Base-by-base conservation (phyloP, 2,113 vertebrate genomes). In the Morphnarchus princeps region DNA sequence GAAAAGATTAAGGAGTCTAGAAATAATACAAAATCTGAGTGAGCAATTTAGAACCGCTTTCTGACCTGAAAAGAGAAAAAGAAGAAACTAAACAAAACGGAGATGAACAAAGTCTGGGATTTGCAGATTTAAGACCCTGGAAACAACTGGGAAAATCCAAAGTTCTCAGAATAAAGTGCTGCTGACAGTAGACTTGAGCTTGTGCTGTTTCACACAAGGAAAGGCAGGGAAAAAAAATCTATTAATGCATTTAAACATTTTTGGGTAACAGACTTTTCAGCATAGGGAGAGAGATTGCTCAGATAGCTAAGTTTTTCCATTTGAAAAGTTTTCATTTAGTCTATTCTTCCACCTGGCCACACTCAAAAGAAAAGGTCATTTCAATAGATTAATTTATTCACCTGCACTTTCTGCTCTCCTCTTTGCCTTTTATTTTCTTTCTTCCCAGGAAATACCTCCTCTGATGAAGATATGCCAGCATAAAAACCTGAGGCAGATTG, bases 51-150 rank as follows among this genome's bases (percentile, higher is more conserved):
- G 50, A 96, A 82, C 12, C 38, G 59, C 43, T 70, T 96, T 66
- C 73, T 73, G 38, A 76, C 58, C 67, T 85, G 34, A 67, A 70
- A 31, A 79, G 54, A 93, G n/a, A 57, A 52, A 74, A 72, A 50
- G 31, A 89, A 77, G 34, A 50, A 89, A 42, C 11, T 36, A 84
- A 95, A 77, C 40, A 87, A 88, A 50, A n/a, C 17, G 14, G 17
- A 84, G 24, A 89, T 69, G 67, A 94, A 95, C 43, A 72, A 71
- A 88, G 38, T 20, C 47, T 72, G 31, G 62, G n/a, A 67, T 94
- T 96, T 90, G 85, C 82, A 84, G 38, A 93, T 90, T 95, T 72
- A 93, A 95, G 62, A 89, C 45, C 38, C 59, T 79, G 47, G 89
- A 74, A 96, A 63, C 11, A 89, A 82, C 2, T 21, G 25, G 71